Base-by-base conservation (phyloP, 2,888 invertebrate species). In the Emmelina monodactyla region DNA sequence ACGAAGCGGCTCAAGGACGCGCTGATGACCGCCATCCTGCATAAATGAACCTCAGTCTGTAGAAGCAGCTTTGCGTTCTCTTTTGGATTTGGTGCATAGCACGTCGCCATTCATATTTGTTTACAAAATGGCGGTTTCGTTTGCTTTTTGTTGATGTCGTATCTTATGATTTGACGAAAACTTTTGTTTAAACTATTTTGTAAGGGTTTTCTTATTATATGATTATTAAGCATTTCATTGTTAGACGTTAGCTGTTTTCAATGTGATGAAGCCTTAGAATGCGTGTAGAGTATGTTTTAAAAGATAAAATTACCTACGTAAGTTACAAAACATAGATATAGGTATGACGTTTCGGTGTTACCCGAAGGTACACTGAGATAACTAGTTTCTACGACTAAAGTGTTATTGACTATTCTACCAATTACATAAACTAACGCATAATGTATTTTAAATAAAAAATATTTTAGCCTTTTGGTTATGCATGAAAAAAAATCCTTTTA, bases 1-100 rank as follows among this genome's bases (percentile, higher is more conserved):
- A 88, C 88, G 14, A 84, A 82, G 44, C 81, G 82, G 46, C 75
- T 88, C 57, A 83, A 87, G 53, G 83, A 82, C 47, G 84, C 86
- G 46, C 69, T 89, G 52, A 83, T 88, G 71, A 72, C 82, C 46
- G 83, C 86, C 31, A 85, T 88, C 52, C 63, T 86, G 46, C 83
- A 82, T 45, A 85, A 83, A 53, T 70, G 68, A 75, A 52, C 37
- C 9, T 35, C 25, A 37, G 32, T 12, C 41, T 49, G 32, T 53
- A 52, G 5, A 9, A 19, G 29, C 29, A 11, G 6, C 29, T 29
- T 29, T 3, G 14, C 3, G 5, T 29, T 14, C 29, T 29, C 6
- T 29, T 29, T 29, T n/a, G n/a, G n/a, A 14, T 29, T 29, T 7
- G 25, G n/a, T 25, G 25, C 25, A 4, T n/a, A 9, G 11, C 25